Conservation (phyloP, 2,797 vertebrate species). For the Acestrorhynchus altus region DNA sequence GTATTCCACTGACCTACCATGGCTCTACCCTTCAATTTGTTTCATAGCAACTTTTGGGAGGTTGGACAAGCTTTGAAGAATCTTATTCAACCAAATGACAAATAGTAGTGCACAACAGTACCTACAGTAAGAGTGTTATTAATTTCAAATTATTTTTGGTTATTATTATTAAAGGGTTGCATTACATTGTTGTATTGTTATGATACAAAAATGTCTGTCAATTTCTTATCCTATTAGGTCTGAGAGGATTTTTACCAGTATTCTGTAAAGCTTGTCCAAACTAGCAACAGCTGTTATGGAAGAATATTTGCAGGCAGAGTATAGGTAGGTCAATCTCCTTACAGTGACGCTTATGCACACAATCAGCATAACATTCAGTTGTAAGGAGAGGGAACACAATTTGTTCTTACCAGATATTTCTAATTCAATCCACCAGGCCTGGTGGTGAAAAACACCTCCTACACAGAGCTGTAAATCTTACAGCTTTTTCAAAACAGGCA, state of each 20-base stretch:
- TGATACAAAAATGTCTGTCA: no score
- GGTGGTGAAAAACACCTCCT: constrained; percentile 17
- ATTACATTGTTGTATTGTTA: no score
- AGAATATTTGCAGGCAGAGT: background rate
- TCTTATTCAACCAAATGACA: background rate
- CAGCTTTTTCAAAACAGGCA: constrained; percentile 39
- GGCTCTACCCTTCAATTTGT: background rate
- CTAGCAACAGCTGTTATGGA: background rate
- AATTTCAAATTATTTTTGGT: background rate
- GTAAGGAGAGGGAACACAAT: constrained; percentile 65
- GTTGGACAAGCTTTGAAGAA: background rate
- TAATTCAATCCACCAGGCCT: constrained; percentile 25
- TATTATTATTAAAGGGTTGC: no score
- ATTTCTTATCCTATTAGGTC: no score
- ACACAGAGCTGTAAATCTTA: constrained; percentile 37
- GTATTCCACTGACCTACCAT: constrained; percentile 54
- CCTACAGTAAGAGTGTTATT: no score
- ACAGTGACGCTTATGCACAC: constrained; percentile 58
- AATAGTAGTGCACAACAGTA: background rate
- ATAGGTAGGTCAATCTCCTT: constrained; percentile 53
- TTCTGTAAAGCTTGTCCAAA: background rate
- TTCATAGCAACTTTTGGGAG: background rate
- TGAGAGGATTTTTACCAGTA: background rate
- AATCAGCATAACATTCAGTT: constrained; percentile 48
- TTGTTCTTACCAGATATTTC: constrained; percentile 36